Conservation (phyloP, 2,113 vertebrate genomes). For the Pelodiscus sinensis region DNA sequence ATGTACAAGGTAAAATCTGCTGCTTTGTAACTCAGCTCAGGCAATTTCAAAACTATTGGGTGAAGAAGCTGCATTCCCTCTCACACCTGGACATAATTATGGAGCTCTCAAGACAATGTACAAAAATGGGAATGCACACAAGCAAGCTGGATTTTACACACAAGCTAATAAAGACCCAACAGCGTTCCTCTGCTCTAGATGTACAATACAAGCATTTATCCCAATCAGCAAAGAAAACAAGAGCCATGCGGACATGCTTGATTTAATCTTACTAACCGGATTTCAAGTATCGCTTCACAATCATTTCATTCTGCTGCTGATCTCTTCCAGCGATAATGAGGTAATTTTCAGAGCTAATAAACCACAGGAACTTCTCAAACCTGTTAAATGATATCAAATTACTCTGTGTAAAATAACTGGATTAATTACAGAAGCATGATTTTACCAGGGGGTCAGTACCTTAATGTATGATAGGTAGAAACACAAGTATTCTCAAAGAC, state of each 20-base stretch:
- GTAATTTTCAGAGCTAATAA: conserved; percentile 98
- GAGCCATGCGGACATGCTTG: accelerated
- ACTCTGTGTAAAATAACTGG: not conserved
- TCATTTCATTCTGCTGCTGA: conserved; percentile 98
- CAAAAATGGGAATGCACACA: not conserved
- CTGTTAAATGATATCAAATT: conserved; percentile 75
- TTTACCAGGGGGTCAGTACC: not conserved
- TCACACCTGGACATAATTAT: not conserved
- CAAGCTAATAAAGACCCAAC: not conserved
- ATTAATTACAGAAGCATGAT: not conserved
- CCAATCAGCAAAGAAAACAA: not conserved
- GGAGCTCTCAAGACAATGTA: not conserved
- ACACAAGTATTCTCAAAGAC: not conserved
- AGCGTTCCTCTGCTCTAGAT: not conserved
- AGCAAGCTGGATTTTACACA: not conserved
- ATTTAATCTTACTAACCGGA: conserved; percentile 76
- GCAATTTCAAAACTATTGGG: not conserved
- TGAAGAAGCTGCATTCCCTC: not conserved
- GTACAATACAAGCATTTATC: not conserved
- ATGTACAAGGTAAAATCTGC: not conserved
- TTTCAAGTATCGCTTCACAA: conserved; percentile 93
- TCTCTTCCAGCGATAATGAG: conserved; percentile 95
- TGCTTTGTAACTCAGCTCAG: not conserved
- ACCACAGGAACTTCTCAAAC: conserved; percentile 99
- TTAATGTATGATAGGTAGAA: not conserved